Evolutionary conservation across 2,113 vertebrate genomes (phyloP).

Genomic region (Nycticebus coucang): DNA sequence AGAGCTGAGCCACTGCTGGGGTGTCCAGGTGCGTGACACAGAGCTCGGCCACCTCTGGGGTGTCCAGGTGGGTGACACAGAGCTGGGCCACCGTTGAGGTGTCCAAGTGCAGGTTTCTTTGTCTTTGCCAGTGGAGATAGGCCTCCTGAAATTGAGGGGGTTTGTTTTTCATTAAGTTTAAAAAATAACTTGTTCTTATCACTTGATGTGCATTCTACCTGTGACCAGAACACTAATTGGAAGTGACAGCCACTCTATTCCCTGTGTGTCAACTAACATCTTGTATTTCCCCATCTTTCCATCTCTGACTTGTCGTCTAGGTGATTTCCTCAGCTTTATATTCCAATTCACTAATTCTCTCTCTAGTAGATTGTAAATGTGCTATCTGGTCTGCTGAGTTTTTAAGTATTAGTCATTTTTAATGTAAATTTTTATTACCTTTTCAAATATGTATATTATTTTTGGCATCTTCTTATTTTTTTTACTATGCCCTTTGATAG

Average conservation of each 20-base stretch:
- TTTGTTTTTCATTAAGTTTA: not conserved
- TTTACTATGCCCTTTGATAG: not conserved
- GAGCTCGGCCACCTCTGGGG: fast-evolving
- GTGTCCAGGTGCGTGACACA: not conserved
- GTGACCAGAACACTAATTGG: not conserved
- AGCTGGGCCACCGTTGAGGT: fast-evolving
- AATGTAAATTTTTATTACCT: not conserved
- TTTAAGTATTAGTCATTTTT: not conserved
- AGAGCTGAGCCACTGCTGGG: fast-evolving
- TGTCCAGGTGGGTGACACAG: not conserved
- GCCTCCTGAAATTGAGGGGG: not conserved
- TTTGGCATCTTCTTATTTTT: not conserved
- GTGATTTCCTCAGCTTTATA: not conserved
- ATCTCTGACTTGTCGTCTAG: not conserved
- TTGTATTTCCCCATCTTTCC: no score
- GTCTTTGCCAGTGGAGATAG: not conserved
- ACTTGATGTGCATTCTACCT: no score
- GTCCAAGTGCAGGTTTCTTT: not conserved
- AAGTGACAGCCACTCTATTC: fast-evolving
- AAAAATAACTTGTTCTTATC: not conserved
- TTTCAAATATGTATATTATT: not conserved
- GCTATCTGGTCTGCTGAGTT: not conserved
- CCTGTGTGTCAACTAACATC: fast-evolving
- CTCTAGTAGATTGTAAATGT: not conserved
- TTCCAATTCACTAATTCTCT: not conserved